Conservation (phyloP, 1,140 invertebrate genomes). For the Heliconius nattereri region DNA sequence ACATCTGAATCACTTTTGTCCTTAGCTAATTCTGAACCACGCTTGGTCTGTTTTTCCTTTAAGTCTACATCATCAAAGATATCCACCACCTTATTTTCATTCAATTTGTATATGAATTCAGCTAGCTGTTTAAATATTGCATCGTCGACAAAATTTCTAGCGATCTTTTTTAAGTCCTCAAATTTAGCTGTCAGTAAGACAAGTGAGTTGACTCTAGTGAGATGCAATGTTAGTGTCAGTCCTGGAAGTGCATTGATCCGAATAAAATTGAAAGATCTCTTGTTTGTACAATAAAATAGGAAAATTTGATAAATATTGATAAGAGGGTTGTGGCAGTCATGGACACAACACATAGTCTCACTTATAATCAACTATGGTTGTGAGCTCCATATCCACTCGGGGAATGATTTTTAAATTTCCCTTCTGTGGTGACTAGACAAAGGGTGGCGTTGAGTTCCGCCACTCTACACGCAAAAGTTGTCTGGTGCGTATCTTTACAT, state of each 20-base stretch:
- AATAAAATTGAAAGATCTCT: neutral
- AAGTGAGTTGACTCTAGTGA: slow-evolving; percentile 36
- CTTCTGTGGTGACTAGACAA: too few relatives aligned
- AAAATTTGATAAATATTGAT: too few relatives aligned
- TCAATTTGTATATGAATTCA: slow-evolving; percentile 30
- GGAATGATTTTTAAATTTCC: neutral
- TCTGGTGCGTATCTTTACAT: too few relatives aligned
- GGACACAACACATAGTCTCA: too few relatives aligned
- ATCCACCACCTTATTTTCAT: neutral
- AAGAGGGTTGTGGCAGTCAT: too few relatives aligned
- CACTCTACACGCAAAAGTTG: neutral
- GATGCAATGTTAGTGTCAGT: neutral
- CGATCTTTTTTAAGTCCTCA: slow-evolving; percentile 59
- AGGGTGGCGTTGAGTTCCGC: neutral
- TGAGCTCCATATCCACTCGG: too few relatives aligned
- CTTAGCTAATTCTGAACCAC: neutral
- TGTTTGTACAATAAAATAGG: too few relatives aligned
- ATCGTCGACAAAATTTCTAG: slow-evolving; percentile 49
- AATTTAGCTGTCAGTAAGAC: slow-evolving; percentile 62
- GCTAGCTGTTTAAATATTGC: slow-evolving; percentile 35
- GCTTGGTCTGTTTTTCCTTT: neutral
- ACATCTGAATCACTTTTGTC: neutral
- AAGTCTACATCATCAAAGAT: neutral
- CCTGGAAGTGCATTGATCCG: neutral
- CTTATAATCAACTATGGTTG: too few relatives aligned